Evolutionary conservation across 37 sponge, comb jelly and placozoan genomes (phyloP), one percentile per base, ranked within the genome.

Genomic region (Cladorhizidae sp.): DNA sequence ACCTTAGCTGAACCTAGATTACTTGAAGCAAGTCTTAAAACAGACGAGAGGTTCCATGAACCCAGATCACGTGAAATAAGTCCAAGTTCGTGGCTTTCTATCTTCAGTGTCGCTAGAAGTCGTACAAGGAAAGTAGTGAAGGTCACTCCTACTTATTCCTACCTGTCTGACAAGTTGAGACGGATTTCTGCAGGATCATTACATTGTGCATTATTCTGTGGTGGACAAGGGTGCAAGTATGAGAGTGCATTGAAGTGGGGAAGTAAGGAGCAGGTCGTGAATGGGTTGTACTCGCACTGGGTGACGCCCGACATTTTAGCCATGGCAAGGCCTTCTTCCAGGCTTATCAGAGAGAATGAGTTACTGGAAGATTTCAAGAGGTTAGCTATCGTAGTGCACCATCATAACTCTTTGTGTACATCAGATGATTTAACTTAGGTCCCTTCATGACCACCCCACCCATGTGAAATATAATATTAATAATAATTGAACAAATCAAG

Each of bases 321-420:
- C 22, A 98, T 95, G 96, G 92, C 99, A 0, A 63, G 99, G 50
- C 96, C 96, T 40, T 97, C 95, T 12, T 91, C 94, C 17, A 50
- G 41, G 0, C 69, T 89, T 28, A 87, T 98, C 55, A 64, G 65
- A 40, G 67, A 92, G 7, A 45, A 82, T 40, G 56, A 84, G 36
- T 72, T 95, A 52, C 69, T 95, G 43, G 86, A 78, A 2, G 83
- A 87, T 41, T 93, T 98, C 41, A 81, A 76, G 57, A 74, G 40
- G 93, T 96, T 9, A 45, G 49, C 49, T 9, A 45, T 45, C 9
- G 49, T n/a, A n/a, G n/a, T n/a, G 39, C 72, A n/a, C 28, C 17
- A 22, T 26, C 79, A 63, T 22, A 15, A 61, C 29, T 37, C 62
- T 38, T 28, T 78, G 68, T 21, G 8, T 74, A 41, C 49, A 45